Conservation (phyloP, 30 jellyfish, hydroid and myxozoan genomes). For the Catostylus mosaicus region DNA sequence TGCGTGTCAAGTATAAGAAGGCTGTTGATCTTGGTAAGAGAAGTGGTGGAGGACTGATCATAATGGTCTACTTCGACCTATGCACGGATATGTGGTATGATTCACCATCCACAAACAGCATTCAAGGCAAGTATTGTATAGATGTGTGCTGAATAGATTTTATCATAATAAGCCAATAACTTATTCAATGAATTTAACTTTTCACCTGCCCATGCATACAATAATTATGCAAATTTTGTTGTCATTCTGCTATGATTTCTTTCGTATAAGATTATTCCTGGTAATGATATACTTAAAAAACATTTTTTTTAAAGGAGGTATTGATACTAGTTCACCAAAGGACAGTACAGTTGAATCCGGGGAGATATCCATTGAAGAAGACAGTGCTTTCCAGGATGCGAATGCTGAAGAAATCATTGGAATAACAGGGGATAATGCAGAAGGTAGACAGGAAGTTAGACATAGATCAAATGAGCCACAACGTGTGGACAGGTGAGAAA, state of each 20-base stretch:
- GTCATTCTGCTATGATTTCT: conserved; percentile 19
- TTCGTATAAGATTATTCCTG: conserved; percentile 29
- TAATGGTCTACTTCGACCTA: too few species aligned
- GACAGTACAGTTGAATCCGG: conserved; percentile 18
- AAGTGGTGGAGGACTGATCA: too few species aligned
- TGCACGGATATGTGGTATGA: too few species aligned
- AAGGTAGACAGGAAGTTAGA: conserved; percentile 36
- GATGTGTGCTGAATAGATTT: conserved; percentile 18
- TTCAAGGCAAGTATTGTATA: too few species aligned
- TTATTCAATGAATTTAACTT: conserved; percentile 12
- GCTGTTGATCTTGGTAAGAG: too few species aligned
- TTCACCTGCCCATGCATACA: too few species aligned
- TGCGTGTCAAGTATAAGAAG: too few species aligned
- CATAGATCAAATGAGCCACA: conserved; percentile 8
- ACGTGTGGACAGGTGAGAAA: conserved; percentile 41
- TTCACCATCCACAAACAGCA: too few species aligned
- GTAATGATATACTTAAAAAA: conserved; percentile 11
- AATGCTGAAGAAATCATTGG: conserved; percentile 33
- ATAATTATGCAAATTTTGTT: too few species aligned
- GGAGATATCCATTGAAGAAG: conserved; percentile 33
- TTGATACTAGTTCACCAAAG: conserved; percentile 42
- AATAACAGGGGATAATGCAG: conserved; percentile 42
- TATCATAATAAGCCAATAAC: conserved; percentile 22
- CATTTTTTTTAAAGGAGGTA: conserved; percentile 16
- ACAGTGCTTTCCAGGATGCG: conserved; percentile 30